Conservation (phyloP, 2,113 vertebrate genomes). For the Proterorhinus semilunaris region DNA sequence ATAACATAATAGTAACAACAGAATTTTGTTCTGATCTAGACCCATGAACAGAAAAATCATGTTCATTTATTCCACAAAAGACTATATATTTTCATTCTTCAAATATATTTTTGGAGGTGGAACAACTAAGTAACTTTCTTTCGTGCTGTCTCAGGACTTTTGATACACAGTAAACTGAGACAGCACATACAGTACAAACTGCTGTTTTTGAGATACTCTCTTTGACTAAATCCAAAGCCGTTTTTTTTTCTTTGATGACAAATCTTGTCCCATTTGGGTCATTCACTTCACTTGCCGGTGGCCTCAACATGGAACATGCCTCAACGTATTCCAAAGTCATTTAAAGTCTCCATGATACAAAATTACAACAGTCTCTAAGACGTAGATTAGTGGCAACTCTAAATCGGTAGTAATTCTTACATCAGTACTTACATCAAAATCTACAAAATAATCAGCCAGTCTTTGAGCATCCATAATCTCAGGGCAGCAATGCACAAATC, state of each 20-base stretch:
- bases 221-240: no score
- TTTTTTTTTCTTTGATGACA: background rate
- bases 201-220: no score
- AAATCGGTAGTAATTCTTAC: background rate
- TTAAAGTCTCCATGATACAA: background rate
- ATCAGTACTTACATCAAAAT: conserved; percentile 6
- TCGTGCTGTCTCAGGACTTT: no score
- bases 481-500: conserved; percentile 4
- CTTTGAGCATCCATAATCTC: conserved; percentile 24
- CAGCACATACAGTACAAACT: no score
- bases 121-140: no score
- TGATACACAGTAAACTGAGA: no score
- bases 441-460: conserved; percentile 2
- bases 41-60: no score
- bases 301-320: background rate
- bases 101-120: no score
- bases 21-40: no score
- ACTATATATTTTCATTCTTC: no score
- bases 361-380: background rate
- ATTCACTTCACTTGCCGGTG: background rate
- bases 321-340: background rate
- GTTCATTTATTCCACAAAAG: no score
- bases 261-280: background rate
- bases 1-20: no score
- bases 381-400: background rate